phyloP scores from a whole-genome alignment of 2,113 vertebrate species.

The Agapornis roseicollis region DNA sequence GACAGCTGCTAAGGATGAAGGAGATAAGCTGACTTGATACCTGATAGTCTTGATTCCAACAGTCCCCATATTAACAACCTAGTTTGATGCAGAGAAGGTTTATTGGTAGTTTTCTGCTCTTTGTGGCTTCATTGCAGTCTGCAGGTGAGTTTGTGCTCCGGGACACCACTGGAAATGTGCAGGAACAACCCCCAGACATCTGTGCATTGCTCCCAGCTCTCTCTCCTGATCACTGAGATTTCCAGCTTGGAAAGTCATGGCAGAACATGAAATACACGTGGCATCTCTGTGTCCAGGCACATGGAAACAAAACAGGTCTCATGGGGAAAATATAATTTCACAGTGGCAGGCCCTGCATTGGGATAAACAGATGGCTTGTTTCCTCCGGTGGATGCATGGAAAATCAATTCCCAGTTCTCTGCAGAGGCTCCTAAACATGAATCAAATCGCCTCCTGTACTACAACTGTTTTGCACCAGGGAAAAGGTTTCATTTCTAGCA shows the following conservation, averaged over 20 bases:
- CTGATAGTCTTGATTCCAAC: background rate
- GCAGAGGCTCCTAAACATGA: background rate
- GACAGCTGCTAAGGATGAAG: background rate
- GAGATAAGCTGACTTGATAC: background rate
- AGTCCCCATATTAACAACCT: background rate
- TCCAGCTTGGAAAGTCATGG: background rate
- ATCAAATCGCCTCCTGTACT: background rate
- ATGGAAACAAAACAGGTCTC: conserved; percentile 13
- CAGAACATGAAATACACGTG: conserved; percentile 25
- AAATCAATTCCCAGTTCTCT: conserved; percentile 54
- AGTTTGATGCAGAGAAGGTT: background rate
- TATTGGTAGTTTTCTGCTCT: background rate
- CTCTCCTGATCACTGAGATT: background rate
- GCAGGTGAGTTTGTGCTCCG: background rate
- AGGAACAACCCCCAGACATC: background rate
- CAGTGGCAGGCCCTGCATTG: conserved; percentile 29
- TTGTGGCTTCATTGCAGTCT: background rate
- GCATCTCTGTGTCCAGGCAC: background rate
- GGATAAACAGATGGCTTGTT: conserved; percentile 20
- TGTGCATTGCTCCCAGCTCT: background rate
- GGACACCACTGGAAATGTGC: background rate
- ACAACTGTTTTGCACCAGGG: background rate
- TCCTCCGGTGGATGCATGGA: conserved; percentile 25
- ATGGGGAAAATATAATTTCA: conserved; percentile 56
- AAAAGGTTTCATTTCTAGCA: conserved; percentile 2